A percentile compares a stretch with the other conserved stretches of the same genome.
phyloP scores from a whole-genome alignment of 2,113 vertebrate genomes.

The Murina feae region DNA sequence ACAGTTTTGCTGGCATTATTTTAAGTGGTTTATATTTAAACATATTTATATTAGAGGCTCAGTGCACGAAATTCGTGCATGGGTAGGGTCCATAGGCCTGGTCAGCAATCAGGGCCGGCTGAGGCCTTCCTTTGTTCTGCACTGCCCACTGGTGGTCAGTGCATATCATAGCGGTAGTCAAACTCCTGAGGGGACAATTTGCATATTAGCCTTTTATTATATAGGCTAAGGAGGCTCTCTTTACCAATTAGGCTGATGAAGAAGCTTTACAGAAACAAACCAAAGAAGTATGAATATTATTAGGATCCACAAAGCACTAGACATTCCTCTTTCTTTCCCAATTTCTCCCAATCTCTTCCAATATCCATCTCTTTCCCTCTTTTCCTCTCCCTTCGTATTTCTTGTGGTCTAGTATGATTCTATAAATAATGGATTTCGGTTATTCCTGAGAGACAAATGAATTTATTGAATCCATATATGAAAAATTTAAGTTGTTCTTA shows the following conservation, averaged over 20 bases:
- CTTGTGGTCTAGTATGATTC: neutral
- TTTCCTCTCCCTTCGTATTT: neutral
- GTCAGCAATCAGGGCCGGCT: too few species aligned
- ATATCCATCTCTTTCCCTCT: too few species aligned
- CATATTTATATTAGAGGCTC: neutral
- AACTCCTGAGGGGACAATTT: too few species aligned
- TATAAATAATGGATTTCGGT: neutral
- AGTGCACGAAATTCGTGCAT: too few species aligned
- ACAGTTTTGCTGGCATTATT: neutral
- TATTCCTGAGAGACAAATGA: neutral
- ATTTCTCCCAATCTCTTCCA: neutral
- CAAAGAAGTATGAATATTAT: neutral
- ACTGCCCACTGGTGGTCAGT: too few species aligned
- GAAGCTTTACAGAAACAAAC: neutral
- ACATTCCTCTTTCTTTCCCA: neutral
- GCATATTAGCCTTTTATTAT: too few species aligned
- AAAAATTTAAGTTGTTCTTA: constrained; percentile 20
- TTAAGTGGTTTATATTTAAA: neutral
- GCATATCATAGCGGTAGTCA: too few species aligned
- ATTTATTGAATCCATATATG: neutral
- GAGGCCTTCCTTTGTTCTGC: too few species aligned
- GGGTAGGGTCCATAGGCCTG: too few species aligned
- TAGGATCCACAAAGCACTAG: neutral
- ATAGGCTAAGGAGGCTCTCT: neutral
- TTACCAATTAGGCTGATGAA: neutral